Percentiles rank a stretch among this genome's conserved stretches.
phyloP scores from a whole-genome alignment of 2,113 vertebrate genomes.

The Calidris pygmaea region DNA sequence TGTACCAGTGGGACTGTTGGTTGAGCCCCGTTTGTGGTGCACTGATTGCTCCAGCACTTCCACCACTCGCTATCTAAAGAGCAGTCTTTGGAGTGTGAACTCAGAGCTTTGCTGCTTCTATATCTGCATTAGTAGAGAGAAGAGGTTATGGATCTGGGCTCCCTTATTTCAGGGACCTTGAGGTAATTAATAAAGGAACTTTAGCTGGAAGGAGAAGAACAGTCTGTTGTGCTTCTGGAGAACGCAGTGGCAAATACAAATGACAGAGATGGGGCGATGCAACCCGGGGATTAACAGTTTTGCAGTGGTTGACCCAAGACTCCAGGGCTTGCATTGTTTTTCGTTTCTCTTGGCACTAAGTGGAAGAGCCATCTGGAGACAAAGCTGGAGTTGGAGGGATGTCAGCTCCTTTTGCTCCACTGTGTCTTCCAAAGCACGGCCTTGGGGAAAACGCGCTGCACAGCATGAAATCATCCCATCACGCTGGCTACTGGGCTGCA shows the following conservation, averaged over 20 bases:
- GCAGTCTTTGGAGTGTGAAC: accelerated
- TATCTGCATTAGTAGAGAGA: neutral
- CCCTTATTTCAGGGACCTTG: neutral
- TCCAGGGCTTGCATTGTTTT: slow-evolving; percentile 3
- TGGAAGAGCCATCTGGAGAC: neutral
- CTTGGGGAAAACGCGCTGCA: neutral
- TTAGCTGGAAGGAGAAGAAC: neutral
- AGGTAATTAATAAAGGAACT: neutral
- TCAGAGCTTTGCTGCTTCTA: neutral
- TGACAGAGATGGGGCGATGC: neutral
- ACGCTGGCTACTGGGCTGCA: neutral
- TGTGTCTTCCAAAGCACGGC: neutral
- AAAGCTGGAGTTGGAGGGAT: neutral
- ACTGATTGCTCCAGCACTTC: neutral
- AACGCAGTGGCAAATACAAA: neutral
- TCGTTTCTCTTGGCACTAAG: neutral
- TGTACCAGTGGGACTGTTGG: neutral
- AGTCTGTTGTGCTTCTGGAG: neutral
- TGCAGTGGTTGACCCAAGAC: neutral
- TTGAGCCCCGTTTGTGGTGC: neutral
- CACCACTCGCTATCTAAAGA: neutral
- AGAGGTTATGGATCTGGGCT: neutral
- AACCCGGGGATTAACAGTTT: neutral
- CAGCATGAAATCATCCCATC: neutral
- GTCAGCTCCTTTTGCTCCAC: neutral